A percentile compares a stretch with the other conserved stretches of the same genome.
These are phyloP conservation scores for Tribolium castaneum DNA, from an alignment of 1,140 invertebrate genomes.

Conservation along the genomic window DNA sequence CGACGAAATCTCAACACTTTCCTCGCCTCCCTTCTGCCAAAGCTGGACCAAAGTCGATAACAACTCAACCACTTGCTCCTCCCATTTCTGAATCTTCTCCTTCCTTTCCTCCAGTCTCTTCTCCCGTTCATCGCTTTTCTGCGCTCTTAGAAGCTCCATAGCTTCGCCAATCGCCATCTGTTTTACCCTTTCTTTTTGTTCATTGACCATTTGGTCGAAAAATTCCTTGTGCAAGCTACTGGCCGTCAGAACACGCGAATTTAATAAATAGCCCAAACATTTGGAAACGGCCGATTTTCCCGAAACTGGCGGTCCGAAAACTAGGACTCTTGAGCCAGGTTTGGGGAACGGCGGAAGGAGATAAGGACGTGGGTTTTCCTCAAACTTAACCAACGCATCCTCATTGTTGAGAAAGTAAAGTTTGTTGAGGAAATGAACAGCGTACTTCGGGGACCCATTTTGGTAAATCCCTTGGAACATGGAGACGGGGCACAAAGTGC, in stretches of 20 bases:
- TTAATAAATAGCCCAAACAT: slow-evolving; percentile 59
- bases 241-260: slow-evolving; percentile 57
- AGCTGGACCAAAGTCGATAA: not conserved
- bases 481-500: slow-evolving; percentile 70
- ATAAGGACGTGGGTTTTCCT: slow-evolving; percentile 70
- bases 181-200: slow-evolving; percentile 62
- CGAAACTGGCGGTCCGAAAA: slow-evolving; percentile 63
- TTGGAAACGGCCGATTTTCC: slow-evolving; percentile 63
- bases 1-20: not conserved
- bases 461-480: slow-evolving; percentile 65
- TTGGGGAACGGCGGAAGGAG: slow-evolving; percentile 62
- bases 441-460: slow-evolving; percentile 65
- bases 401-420: slow-evolving; percentile 69
- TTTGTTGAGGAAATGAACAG: slow-evolving; percentile 70
- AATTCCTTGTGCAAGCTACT: slow-evolving; percentile 61
- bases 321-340: slow-evolving; percentile 62
- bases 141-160: slow-evolving; percentile 62
- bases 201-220: slow-evolving; percentile 56
- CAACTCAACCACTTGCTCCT: not conserved
- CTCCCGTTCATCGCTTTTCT: slow-evolving; percentile 59
- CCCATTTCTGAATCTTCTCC: slow-evolving; percentile 42
- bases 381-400: slow-evolving; percentile 65
- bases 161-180: slow-evolving; percentile 64
- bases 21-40: not conserved
- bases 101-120: slow-evolving; percentile 40